These are phyloP conservation scores for Chrysochloris asiatica DNA, from an alignment of 2,113 vertebrate genomes.

Conservation along the genomic window DNA sequence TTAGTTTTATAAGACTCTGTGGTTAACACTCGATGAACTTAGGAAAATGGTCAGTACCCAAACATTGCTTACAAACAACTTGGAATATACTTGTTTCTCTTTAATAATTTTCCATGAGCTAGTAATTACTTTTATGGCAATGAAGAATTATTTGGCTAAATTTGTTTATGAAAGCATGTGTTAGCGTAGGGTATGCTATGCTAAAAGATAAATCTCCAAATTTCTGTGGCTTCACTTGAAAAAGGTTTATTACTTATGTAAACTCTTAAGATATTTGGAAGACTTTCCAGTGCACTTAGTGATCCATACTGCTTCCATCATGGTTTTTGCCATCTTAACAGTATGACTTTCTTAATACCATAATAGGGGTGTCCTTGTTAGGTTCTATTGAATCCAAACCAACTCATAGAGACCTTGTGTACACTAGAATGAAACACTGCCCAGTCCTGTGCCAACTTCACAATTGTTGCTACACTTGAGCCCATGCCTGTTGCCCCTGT, in stretches of 20 bases:
- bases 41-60: neutral
- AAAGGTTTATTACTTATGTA: neutral
- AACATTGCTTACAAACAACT: neutral
- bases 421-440: too few species aligned
- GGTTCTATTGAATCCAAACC: too few species aligned
- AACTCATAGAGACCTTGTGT: too few species aligned
- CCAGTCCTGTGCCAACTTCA: too few species aligned
- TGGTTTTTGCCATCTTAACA: too few species aligned
- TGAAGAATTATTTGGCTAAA: neutral
- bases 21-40: neutral
- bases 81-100: neutral
- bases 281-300: neutral
- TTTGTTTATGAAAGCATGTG: neutral
- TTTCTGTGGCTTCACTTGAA: neutral
- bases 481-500: too few species aligned
- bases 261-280: neutral
- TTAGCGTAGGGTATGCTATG: neutral
- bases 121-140: neutral
- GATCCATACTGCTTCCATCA: fast-evolving
- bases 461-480: too few species aligned
- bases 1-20: neutral
- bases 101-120: neutral
- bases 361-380: neutral
- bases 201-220: neutral
- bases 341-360: fast-evolving